phyloP scores from a whole-genome alignment of 2,797 vertebrate genomes.

The Propithecus perrieri region DNA sequence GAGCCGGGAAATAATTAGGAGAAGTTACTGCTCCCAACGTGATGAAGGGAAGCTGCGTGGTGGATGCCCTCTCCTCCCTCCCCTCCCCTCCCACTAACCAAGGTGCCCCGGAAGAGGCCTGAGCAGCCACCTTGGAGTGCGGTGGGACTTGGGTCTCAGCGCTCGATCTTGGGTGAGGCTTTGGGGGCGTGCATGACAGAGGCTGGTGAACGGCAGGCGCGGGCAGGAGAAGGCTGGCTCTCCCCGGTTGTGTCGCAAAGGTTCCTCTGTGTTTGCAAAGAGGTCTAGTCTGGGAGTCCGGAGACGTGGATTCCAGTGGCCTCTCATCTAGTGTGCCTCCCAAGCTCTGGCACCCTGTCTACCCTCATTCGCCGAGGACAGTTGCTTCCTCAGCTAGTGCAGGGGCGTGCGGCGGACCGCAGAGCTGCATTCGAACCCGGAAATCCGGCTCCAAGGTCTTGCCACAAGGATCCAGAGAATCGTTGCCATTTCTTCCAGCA shows the following conservation, averaged over 20 bases:
- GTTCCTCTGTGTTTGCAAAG: neutral
- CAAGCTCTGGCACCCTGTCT: fast-evolving
- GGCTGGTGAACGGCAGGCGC: fast-evolving
- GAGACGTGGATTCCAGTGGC: neutral
- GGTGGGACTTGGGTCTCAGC: neutral
- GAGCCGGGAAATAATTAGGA: slow-evolving; percentile 58
- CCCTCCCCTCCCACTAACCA: neutral
- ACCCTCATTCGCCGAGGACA: neutral
- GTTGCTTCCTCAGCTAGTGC: neutral
- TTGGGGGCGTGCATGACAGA: neutral
- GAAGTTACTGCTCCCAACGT: neutral
- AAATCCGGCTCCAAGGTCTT: neutral
- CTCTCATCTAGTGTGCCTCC: neutral
- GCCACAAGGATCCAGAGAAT: neutral
- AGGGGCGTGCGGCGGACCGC: fast-evolving
- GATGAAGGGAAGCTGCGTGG: fast-evolving
- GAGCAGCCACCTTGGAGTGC: fast-evolving
- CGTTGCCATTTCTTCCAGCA: neutral
- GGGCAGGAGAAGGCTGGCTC: neutral
- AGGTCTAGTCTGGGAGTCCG: too few species aligned
- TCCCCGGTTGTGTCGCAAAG: fast-evolving
- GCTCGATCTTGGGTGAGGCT: neutral
- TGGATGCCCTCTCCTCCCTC: neutral
- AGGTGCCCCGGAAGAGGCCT: fast-evolving
- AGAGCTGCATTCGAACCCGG: neutral